Conservation (phyloP, 2,888 invertebrate species). For the Archips xylosteana region DNA sequence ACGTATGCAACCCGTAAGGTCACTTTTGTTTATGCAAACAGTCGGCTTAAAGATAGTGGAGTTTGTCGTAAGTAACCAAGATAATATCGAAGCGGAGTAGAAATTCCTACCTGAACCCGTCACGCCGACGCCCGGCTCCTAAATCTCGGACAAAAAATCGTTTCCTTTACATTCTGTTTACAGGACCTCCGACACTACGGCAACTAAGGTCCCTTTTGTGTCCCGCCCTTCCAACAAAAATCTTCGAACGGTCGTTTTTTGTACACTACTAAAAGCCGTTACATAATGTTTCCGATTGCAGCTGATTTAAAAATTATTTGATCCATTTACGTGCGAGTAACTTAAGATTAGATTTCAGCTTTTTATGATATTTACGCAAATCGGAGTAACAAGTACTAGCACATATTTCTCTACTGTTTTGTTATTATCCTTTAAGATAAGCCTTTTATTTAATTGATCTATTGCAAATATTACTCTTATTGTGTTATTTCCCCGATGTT, state of each 20-base stretch:
- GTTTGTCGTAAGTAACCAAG: constrained; percentile 72
- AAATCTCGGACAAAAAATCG: constrained; percentile 69
- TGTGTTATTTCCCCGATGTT: neutral
- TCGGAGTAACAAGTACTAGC: no score
- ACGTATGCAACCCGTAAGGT: constrained; percentile 66
- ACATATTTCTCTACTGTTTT: no score
- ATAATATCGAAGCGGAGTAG: constrained; percentile 61
- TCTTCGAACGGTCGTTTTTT: constrained; percentile 75
- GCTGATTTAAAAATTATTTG: constrained; percentile 24
- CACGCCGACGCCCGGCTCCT: constrained; percentile 61
- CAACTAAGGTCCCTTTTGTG: constrained; percentile 71
- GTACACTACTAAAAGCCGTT: constrained; percentile 54
- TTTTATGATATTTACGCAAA: no score
- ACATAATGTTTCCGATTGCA: constrained; percentile 45
- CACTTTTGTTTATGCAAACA: constrained; percentile 80
- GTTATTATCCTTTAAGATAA: no score
- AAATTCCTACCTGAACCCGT: constrained; percentile 71
- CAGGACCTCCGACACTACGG: constrained; percentile 82
- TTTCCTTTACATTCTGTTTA: constrained; percentile 81
- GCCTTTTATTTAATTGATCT: no score
- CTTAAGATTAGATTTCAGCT: no score
- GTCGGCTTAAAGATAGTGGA: constrained; percentile 68
- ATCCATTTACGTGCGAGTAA: neutral
- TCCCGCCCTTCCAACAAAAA: constrained; percentile 57
- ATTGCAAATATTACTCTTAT: neutral